Evolutionary conservation across 2,797 vertebrate species (phyloP), one percentile per base, ranked within the genome.

Genomic region (Novumbra hubbsi): DNA sequence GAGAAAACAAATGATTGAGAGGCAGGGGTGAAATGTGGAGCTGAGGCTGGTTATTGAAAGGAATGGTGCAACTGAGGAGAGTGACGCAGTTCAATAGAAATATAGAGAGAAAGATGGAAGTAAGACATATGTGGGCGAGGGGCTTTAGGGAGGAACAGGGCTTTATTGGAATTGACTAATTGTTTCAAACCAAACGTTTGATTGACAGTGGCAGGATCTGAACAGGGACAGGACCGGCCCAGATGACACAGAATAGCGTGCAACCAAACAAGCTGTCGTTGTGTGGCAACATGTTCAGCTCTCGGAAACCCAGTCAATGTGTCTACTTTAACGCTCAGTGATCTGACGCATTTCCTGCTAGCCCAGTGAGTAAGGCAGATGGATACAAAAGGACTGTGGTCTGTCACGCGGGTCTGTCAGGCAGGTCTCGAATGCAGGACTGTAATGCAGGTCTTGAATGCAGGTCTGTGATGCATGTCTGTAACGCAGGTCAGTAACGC

Each of bases 171-270:
- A 76, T 77, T 24, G 71, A 72, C 86, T 94, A 94, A 95, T 94
- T 91, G 93, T 77, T 67, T 82, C 83, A 91, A 93, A 94, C 86
- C 83, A 92, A 90, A 89, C 87, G 70, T 38, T 88, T 94, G 95
- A 95, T 94, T 92, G 93, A 89, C 89, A 70, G 69, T 91, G 94
- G 93, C 94, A 94, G 94, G 88, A 86, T 84, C 86, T 88, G 94
- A 93, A 90, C 87, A 89, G 88, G 90, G 90, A 93, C 94, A 94
- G 90, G 89, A 77, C 79, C 88, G 87, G 90, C 85, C 88, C 91
- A 85, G 92, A 84, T 86, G 89, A 89, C 80, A 88, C 86, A 90
- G 87, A 91, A 94, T 94, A 93, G 91, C 87, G 81, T 77, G 89
- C 80, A 79, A 83, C 88, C 87, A 88, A 91, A 92, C 94, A 95